These are phyloP conservation scores for Beaufortia kweichowensis DNA, from an alignment of 2,113 vertebrate species.

Conservation along the genomic window DNA sequence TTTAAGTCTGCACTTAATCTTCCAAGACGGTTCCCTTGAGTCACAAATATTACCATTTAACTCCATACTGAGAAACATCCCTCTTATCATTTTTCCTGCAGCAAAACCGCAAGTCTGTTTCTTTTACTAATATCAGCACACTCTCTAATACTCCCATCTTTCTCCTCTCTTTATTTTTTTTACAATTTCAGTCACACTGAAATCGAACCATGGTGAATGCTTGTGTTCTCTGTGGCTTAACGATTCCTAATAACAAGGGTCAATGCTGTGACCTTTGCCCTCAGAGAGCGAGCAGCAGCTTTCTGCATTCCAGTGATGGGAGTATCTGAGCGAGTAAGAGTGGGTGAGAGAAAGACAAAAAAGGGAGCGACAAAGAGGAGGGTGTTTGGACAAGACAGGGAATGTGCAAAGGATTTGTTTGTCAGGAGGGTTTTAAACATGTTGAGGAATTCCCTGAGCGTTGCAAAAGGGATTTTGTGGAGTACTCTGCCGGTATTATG, in stretches of 20 bases:
- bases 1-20: slow-evolving; percentile 27
- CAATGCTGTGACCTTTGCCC: slow-evolving; percentile 4
- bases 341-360: slow-evolving; percentile 48
- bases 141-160: not conserved
- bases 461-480: slow-evolving; percentile 65
- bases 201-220: not conserved
- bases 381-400: slow-evolving; percentile 61
- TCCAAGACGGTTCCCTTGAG: slow-evolving; percentile 26
- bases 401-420: slow-evolving; percentile 43
- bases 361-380: slow-evolving; percentile 45
- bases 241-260: not conserved
- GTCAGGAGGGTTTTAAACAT: slow-evolving; percentile 52
- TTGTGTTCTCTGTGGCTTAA: not conserved
- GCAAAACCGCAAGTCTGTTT: not conserved
- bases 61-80: slow-evolving; percentile 11
- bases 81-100: not conserved
- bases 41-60: slow-evolving; percentile 30
- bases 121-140: not conserved
- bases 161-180: not conserved
- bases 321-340: slow-evolving; percentile 41
- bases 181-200: not conserved
- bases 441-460: slow-evolving; percentile 66
- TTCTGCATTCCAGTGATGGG: slow-evolving; percentile 60
- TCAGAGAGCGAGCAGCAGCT: slow-evolving; percentile 39
- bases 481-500: slow-evolving; percentile 19